Conservation (phyloP, 2,113 vertebrate genomes). For the Myiozetetes cayanensis region DNA sequence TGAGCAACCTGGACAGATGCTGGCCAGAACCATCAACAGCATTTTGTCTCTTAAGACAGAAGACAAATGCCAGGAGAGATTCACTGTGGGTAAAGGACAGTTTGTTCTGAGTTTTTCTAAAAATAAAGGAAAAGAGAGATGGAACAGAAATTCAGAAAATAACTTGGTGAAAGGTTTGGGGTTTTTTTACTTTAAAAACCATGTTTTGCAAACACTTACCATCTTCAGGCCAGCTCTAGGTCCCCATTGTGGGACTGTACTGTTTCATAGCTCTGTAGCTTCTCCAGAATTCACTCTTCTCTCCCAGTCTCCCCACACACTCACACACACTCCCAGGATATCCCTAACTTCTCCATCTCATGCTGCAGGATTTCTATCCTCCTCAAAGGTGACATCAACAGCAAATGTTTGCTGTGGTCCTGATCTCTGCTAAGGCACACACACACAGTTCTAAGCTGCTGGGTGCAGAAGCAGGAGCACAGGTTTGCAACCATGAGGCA, state of each 20-base stretch:
- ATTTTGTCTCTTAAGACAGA: not conserved
- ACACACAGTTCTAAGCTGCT: not conserved
- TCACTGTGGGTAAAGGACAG: not conserved
- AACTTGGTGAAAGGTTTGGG: not conserved
- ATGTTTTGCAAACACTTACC: conserved; percentile 26
- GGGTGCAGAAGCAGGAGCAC: not conserved
- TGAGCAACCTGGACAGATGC: not conserved
- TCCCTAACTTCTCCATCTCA: not conserved
- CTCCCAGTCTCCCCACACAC: not conserved
- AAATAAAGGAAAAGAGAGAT: not conserved
- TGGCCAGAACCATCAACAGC: not conserved
- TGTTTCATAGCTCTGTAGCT: not conserved
- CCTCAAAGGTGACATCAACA: not conserved
- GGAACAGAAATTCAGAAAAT: not conserved
- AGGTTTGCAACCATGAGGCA: not conserved
- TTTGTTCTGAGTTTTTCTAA: not conserved
- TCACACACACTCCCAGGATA: not conserved
- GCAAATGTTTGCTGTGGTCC: not conserved
- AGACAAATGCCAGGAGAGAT: not conserved
- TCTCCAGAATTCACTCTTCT: not conserved
- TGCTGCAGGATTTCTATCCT: not conserved
- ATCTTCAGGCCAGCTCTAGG: not conserved
- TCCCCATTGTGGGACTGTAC: not conserved
- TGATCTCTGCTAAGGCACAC: not conserved
- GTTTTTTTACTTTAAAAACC: not conserved